Evolutionary conservation across 1,140 invertebrate genomes (phyloP), one percentile per base, ranked within the genome.

Genomic region (Drosophila nigromelanica): DNA sequence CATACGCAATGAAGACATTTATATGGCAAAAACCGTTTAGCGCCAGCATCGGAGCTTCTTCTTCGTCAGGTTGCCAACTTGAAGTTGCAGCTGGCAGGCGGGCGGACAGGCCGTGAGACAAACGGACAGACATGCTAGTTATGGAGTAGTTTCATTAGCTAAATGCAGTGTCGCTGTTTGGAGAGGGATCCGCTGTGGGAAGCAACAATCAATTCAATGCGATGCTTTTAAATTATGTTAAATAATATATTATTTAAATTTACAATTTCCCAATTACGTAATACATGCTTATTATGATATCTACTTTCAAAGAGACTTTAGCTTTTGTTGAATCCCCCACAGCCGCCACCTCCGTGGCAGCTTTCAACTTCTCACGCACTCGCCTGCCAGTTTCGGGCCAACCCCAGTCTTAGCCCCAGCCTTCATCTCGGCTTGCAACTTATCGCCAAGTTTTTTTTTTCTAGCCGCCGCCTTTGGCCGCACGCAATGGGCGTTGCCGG

Each of bases 1-100:
- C 82, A 86, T 86, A 87, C 83, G 83, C 83, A 87, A 87, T 87
- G 83, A 87, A 87, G 83, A 87, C 83, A 87, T 87, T 87, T 87
- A 89, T 87, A 89, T 89, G 83, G 83, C 83, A 83, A 89, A 89
- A 89, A 89, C 45, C 83, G 86, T 79, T 89, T 83, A 77, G 73
- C 82, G 76, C 76, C 83, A 48, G 73, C 61, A 71, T 21, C 47
- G 63, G 47, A 48, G 73, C 76, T 76, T 73, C 72, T 73, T 73
- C 70, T 68, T 62, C 58, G 48, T 43, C 45, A 33, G 33, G 30
- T 15, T 66, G 63, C n/a, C 37, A 50, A 24, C 27, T 39, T 45
- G 21, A 6, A 50, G 54, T 54, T 47, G 48, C 33, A 35, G 55
- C 33, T 43, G 27, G 45, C 40, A 54, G 27, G 11, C 33, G 42